A percentile compares a stretch with the other conserved stretches of the same genome.
Evolutionary conservation across 1,140 invertebrate genomes (phyloP).

Genomic region (Cepaea nemoralis): DNA sequence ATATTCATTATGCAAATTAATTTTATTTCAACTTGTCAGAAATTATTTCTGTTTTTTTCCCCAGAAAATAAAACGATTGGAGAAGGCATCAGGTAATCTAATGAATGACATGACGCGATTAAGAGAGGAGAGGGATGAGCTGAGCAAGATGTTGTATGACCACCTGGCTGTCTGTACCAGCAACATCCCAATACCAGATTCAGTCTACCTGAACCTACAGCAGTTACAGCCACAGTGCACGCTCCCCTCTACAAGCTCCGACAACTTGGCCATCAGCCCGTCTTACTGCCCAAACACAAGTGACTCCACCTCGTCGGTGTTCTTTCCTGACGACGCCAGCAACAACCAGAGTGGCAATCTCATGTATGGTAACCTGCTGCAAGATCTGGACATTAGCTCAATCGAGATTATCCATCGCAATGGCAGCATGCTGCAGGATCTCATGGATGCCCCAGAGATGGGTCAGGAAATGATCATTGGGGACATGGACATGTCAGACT

Average conservation of each 20-base stretch:
- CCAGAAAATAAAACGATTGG: conserved; percentile 49
- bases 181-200: no score
- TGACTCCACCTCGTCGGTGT: neutral
- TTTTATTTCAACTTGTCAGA: no score
- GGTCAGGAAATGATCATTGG: conserved; percentile 23
- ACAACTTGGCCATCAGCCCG: neutral
- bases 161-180: conserved; percentile 49
- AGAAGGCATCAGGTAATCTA: conserved; percentile 44
- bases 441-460: neutral
- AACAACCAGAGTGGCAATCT: neutral
- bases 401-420: neutral
- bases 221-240: neutral
- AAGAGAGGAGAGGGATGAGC: conserved; percentile 42
- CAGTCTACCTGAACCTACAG: neutral
- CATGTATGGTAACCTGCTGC: neutral
- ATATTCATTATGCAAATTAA: no score
- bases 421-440: neutral
- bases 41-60: conserved; percentile 29
- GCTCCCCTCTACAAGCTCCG: neutral
- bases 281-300: neutral
- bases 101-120: conserved; percentile 40
- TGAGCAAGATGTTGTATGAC: conserved; percentile 37
- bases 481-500: neutral
- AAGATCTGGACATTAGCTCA: neutral
- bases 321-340: neutral